Base-by-base conservation (phyloP, 2,113 vertebrate species). In the Odontesthes bonariensis region DNA sequence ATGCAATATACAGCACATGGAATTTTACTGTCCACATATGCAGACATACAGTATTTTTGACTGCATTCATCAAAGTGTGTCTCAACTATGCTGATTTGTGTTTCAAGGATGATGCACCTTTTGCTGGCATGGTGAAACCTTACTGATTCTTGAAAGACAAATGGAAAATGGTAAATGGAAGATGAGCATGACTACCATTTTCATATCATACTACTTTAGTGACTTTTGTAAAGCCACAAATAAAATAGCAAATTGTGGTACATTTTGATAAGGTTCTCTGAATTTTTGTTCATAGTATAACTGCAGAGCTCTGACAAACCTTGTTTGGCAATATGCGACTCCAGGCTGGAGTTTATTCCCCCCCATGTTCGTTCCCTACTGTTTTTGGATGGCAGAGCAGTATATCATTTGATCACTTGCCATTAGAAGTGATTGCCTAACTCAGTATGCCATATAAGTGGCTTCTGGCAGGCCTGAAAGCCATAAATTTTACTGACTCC, bases 401-500 rank as follows among this genome's bases (percentile, higher is more conserved):
- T 82, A 69, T 79, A 82, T 88, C 82, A 88, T 80, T 81, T 87
- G 73, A 86, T 87, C 81, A 63, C 76, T 61, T 56, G 80, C 64
- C 66, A 75, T 89, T 82, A 83, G 78, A 77, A 58, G 54, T 72
- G 81, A 90, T 88, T 88, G 84, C 82, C 86, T 81, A 83, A 87
- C 76, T 89, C 83, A 75, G 78, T 75, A 55, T 67, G 78, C 73
- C 65, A 61, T 85, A 72, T 75, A 81, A 89, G 57, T 68, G 79
- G 76, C 75, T 89, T 71, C 73, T 87, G 80, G 85, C 83, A 62
- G 60, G 72, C 58, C 79, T 80, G 55, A 75, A 72, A 83, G 65
- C 78, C 86, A 85, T 92, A 90, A 61, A 93, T 89, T 89, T 80
- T 66, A 91, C 86, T 77, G 89, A 89, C 80, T 90, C 64, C 3